Evolutionary conservation across 2,113 vertebrate genomes (phyloP).

Genomic region (Burhinus oedicnemus): DNA sequence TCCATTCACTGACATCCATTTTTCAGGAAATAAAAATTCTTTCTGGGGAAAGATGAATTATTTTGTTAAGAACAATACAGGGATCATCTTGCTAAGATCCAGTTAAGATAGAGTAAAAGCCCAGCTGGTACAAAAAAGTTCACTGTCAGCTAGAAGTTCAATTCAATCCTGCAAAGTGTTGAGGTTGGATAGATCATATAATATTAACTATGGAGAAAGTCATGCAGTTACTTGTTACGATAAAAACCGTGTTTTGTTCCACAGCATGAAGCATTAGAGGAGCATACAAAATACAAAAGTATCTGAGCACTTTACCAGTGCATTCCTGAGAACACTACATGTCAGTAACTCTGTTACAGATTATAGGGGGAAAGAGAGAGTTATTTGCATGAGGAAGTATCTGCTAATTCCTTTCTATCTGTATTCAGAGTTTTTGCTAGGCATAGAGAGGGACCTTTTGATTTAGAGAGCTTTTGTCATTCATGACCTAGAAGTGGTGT

Average conservation of each 20-base stretch:
- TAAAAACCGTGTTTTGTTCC: neutral
- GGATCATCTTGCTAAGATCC: neutral
- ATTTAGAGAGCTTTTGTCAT: neutral
- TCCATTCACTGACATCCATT: neutral
- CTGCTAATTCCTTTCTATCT: neutral
- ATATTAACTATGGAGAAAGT: neutral
- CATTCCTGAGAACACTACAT: neutral
- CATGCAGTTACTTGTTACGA: neutral
- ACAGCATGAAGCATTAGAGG: neutral
- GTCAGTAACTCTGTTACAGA: neutral
- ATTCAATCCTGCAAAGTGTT: neutral
- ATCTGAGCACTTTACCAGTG: neutral
- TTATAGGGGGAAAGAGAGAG: neutral
- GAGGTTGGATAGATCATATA: neutral
- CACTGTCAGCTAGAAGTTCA: neutral
- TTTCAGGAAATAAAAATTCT: neutral
- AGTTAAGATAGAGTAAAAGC: neutral
- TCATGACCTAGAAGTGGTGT: neutral
- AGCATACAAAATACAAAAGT: neutral
- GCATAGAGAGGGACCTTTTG: neutral
- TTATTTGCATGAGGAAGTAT: neutral
- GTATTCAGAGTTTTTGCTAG: neutral
- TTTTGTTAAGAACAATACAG: neutral
- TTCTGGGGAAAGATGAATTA: neutral
- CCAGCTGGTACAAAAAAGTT: neutral